Evolutionary conservation across 2,797 vertebrate genomes (phyloP), one percentile per base, ranked within the genome.

Genomic region (Oreortyx pictus): DNA sequence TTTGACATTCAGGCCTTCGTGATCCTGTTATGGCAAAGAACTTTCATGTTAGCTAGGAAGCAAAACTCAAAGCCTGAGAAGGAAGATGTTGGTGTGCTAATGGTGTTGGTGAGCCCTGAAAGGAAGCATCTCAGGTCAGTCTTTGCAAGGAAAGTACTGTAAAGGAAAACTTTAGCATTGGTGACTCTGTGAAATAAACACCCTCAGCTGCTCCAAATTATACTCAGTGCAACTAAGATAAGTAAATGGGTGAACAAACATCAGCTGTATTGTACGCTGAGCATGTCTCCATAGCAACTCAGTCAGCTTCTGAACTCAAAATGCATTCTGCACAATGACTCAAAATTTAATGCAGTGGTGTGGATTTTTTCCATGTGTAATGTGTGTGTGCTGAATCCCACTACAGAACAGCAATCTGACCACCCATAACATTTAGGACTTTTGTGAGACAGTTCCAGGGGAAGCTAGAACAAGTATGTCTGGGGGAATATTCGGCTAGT

Each of bases 261-360:
- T 64, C 47, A 5, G 37, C 71, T 74, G 44, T 49, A 37, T 33
- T 75, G 56, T 46, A 60, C 83, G 91, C 27, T 86, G 88, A 84
- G 57, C 44, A 6, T 13, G 52, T 96, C 94, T 92, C 96, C 93
- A 89, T 94, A 84, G 95, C 91, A 95, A 97, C 96, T 49, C 46
- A 39, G 82, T 87, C 62, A 43, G 86, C 72, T 84, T 82, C 86
- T 88, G 71, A 79, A 90, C 88, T 90, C 72, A 35, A 39, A 90
- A 54, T 71, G 52, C 27, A 19, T 86, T 89, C 73, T 86, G 89
- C 59, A 29, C 56, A 61, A 67, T 50, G 54, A 94, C 44, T 85
- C 68, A 78, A 74, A 83, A 60, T 87, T 73, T 71, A 66, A 87
- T 85, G 80, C 35, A 35, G 44, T 49, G 35, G 33, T 24, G 52